phyloP scores from a whole-genome alignment of 2,888 invertebrate genomes.

The Agrochola macilenta region DNA sequence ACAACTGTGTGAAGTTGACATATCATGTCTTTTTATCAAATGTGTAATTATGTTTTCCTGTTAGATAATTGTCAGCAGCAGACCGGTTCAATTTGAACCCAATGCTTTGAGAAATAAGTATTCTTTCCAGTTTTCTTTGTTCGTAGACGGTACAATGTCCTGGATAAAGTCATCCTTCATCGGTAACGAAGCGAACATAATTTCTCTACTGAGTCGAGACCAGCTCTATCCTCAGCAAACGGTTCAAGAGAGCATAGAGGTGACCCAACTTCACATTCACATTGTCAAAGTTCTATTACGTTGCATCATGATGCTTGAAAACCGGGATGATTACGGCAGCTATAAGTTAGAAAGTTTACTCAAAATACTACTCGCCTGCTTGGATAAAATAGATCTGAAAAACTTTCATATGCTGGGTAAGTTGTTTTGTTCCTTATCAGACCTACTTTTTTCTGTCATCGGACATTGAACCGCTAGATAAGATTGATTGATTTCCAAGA shows the following conservation, averaged over 20 bases:
- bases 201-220: slow-evolving; percentile 80
- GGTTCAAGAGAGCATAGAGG: slow-evolving; percentile 80
- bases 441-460: slow-evolving; percentile 17
- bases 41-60: neutral
- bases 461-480: slow-evolving; percentile 45
- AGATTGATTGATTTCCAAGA: slow-evolving; percentile 35
- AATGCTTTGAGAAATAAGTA: neutral
- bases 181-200: slow-evolving; percentile 79
- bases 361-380: slow-evolving; percentile 83
- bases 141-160: slow-evolving; percentile 74
- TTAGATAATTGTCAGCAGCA: slow-evolving; percentile 1
- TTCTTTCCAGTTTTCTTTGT: neutral
- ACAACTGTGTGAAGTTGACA: neutral
- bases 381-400: slow-evolving; percentile 83
- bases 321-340: slow-evolving; percentile 74
- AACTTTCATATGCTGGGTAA: slow-evolving; percentile 88
- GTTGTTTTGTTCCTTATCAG: slow-evolving; percentile 46
- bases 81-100: neutral
- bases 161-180: slow-evolving; percentile 84
- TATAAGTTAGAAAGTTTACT: slow-evolving; percentile 81
- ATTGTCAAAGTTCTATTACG: slow-evolving; percentile 83
- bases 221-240: slow-evolving; percentile 83
- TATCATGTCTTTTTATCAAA: slow-evolving; percentile 14
- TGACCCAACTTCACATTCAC: slow-evolving; percentile 82
- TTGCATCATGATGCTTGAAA: slow-evolving; percentile 77